Base-by-base conservation (phyloP, 2,113 vertebrate genomes). In the Strigops habroptila region DNA sequence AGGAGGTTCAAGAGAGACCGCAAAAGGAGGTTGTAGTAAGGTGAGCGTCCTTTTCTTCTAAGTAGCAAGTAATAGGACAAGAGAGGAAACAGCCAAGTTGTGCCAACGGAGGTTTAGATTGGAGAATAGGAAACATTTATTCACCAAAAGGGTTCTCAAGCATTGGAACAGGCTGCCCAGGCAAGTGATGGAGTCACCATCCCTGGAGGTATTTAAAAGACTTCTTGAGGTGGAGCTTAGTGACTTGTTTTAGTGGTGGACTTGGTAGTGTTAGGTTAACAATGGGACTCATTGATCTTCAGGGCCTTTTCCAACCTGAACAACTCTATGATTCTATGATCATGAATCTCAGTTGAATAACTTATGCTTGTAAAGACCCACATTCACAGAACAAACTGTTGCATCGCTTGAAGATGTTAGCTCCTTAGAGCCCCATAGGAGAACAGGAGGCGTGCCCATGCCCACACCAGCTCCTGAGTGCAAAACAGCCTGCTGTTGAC, bases 211-310 rank as follows among this genome's bases (percentile, higher is more conserved):
- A n/a, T 69, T 76, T 76, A 69, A 62, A 68, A 69, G 33, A 46
- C 3, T 0, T 16, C 30, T 73, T 1, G 6, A 49, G 3, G 5
- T n/a, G 15, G 74, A 0, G 4, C 53, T 53, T 52, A 23, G 25
- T 10, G 25, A 51, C 25, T 7, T 88, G 31, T 18, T 65, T 65
- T 57, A 81, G 43, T 35, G n/a, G 33, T n/a, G 55, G 55, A n/a
- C 21, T n/a, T 59, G 55, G 55, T 23, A n/a, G 55, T 12, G 43
- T 9, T 85, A 15, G 65, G 15, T 44, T 79, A 73, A 44, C 14
- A 7, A 21, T 7, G 25, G 28, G 39, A 69, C 13, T n/a, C 2
- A 1, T 15, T 62, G 28, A 62, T 69, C 24, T 55, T 71, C 55
- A n/a, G 7, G 53, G 7, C 53, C 46, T 76, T 90, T 82, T 53